Conservation (phyloP, 2,888 invertebrate genomes). For the Caenorhabditis sp. region DNA sequence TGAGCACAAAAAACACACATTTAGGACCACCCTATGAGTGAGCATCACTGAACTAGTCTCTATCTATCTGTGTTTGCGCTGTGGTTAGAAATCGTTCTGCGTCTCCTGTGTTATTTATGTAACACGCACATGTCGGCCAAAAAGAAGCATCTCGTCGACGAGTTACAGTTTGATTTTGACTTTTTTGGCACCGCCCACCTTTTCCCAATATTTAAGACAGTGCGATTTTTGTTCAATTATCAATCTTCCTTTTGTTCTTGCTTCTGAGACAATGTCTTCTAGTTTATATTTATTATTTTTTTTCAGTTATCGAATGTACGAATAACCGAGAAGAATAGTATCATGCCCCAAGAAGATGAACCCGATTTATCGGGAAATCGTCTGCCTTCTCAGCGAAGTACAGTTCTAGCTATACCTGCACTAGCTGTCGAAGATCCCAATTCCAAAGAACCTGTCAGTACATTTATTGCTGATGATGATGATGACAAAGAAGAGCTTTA, state of each 20-base stretch:
- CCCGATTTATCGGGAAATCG: constrained; percentile 7
- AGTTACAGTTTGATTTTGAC: background rate
- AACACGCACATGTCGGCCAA: background rate
- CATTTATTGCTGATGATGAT: constrained; percentile 41
- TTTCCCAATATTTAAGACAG: background rate
- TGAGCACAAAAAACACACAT: too few species aligned
- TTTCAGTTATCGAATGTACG: constrained; percentile 4
- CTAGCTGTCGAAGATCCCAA: background rate
- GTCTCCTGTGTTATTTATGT: background rate
- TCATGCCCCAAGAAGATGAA: constrained; percentile 19
- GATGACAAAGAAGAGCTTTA: constrained; percentile 41
- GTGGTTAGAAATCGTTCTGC: background rate
- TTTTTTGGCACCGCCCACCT: background rate
- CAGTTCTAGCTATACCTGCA: constrained; percentile 4
- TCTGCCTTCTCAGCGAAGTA: constrained; percentile 7
- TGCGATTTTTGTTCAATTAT: background rate
- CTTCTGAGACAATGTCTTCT: background rate
- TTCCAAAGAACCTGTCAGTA: background rate
- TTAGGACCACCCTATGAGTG: too few species aligned
- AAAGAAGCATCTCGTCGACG: background rate
- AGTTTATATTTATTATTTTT: constrained; percentile 15
- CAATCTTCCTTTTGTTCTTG: background rate
- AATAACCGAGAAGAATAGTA: background rate
- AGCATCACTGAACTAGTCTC: too few species aligned
- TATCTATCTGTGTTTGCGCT: too few species aligned